A percentile compares a stretch with the other conserved stretches of the same genome.
Conservation (phyloP, 2,113 vertebrate species). For the Ciconia stormi region DNA sequence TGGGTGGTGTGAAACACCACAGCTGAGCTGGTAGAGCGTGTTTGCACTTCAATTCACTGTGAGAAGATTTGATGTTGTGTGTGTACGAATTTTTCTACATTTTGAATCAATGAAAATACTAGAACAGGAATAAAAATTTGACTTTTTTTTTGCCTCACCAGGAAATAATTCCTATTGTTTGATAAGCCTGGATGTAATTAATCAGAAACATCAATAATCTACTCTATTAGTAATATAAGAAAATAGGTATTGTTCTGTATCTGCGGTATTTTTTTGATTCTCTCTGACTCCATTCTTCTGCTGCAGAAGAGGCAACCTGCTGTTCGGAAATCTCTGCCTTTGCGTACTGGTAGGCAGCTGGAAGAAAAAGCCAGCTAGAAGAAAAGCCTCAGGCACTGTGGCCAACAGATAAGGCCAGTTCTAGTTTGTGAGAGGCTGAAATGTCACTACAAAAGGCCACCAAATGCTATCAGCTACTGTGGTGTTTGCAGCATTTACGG, state of each 20-base stretch:
- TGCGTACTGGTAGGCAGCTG: not conserved
- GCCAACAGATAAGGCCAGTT: conserved; percentile 7
- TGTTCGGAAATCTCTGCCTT: not conserved
- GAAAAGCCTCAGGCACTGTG: conserved; percentile 21
- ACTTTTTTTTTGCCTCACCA: not conserved
- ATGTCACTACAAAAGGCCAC: conserved; percentile 17
- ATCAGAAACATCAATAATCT: not conserved
- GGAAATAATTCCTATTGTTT: not conserved
- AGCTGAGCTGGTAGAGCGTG: not conserved
- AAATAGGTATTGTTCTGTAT: not conserved
- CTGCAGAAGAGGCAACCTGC: not conserved
- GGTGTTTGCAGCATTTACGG: not conserved
- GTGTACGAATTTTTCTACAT: not conserved
- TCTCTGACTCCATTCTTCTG: not conserved
- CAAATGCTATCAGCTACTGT: not conserved
- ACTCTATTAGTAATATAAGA: not conserved
- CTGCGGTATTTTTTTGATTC: not conserved
- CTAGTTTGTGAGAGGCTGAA: conserved; percentile 11
- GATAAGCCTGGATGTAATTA: not conserved
- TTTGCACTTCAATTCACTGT: not conserved
- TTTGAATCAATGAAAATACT: conserved; percentile 9
- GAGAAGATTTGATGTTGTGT: not conserved
- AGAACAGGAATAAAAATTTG: not conserved
- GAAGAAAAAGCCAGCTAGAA: conserved; percentile 2
- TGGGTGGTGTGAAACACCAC: not conserved